Base-by-base conservation (phyloP, 2,113 vertebrate species). In the Maccullochella peelii region DNA sequence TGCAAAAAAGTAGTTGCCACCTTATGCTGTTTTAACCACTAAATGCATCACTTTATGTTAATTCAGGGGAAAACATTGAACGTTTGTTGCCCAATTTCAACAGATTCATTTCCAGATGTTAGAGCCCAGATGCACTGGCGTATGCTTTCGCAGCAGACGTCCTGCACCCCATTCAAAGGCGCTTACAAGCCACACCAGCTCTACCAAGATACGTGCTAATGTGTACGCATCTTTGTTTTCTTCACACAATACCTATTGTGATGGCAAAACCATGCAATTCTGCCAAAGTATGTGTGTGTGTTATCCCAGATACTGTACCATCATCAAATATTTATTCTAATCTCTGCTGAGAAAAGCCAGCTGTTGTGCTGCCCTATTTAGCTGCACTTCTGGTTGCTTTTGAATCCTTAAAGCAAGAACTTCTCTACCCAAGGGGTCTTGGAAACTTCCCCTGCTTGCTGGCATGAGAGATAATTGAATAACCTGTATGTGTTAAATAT, bases 101-200 rank as follows among this genome's bases (percentile, higher is more conserved):
- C 85, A 40, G 58, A 88, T 86, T 57, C 8, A 8, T 15, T 25
- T 84, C 89, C 94, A 95, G 92, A 93, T 95, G 94, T 88, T 91
- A 36, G 58, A 52, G 57, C 49, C 85, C 91, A 93, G 88, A 90
- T 94, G 88, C 70, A 66, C 76, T 62, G 79, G 70, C 57, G 54
- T 71, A 70, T 83, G 65, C 66, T 77, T 78, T 27, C 16, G 55
- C 83, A 82, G 67, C 80, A 85, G 79, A 84, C 40, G 1, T 62
- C 50, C 36, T 21, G 12, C 38, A 52, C 3, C 42, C 25, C 25
- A 77, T 78, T 85, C 75, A 82, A 74, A 71, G n/a, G 40, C 20
- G 7, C 73, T 70, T 68, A 61, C 73, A 72, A 62, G 44, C 73
- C 77, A 58, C 67, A 54, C 69, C 67, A 71, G 65, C 44, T 69